Base-by-base conservation (phyloP, 1,140 invertebrate genomes). In the Penaeus chinensis region DNA sequence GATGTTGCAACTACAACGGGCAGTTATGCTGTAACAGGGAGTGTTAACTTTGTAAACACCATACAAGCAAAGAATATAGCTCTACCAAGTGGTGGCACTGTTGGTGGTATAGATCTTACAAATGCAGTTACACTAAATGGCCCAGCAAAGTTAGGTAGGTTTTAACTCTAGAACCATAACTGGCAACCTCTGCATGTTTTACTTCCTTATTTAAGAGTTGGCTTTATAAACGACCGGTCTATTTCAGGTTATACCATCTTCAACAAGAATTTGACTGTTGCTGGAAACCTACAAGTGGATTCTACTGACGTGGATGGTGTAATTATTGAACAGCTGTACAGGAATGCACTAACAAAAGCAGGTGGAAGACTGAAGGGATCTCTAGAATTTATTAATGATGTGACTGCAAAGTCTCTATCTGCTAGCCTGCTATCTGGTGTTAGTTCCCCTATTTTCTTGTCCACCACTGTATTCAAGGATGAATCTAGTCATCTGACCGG, bases 371-470 rank as follows among this genome's bases (percentile, higher is more conserved):
- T 85, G 11, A 42, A 65, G 22, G 84, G 88, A 32, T 78, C 88
- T 1, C 60, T 89, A 10, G 32, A 8, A 0, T 85, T 89, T 65
- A 66, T 18, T 54, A 65, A 77, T 10, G 83, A 89, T 24, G 27
- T 89, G 24, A 22, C 54, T 20, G 77, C 85, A 16, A 32, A 76
- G 24, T n/a, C 61, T 13, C 69, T 85, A 16, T 60, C 37, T 27
- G 63, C 66, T 24, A 47, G 54, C 0, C 7, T 5, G 4, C 82
- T 89, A n/a, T 85, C 85, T 83, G 84, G 84, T 20, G 79, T 89
- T 0, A 24, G 82, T 27, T 54, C 85, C 13, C 3, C 0, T 8
- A 42, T 19, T 18, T 65, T 89, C n/a, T 60, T 82, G 18, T 20
- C 63, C 0, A 77, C 71, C n/a, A 71, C n/a, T 0, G 77, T 89